Percentiles rank a stretch among this genome's conserved stretches.
These are phyloP conservation scores for Helobdella robusta DNA, from an alignment of 2,888 invertebrate species.

Conservation along the genomic window DNA sequence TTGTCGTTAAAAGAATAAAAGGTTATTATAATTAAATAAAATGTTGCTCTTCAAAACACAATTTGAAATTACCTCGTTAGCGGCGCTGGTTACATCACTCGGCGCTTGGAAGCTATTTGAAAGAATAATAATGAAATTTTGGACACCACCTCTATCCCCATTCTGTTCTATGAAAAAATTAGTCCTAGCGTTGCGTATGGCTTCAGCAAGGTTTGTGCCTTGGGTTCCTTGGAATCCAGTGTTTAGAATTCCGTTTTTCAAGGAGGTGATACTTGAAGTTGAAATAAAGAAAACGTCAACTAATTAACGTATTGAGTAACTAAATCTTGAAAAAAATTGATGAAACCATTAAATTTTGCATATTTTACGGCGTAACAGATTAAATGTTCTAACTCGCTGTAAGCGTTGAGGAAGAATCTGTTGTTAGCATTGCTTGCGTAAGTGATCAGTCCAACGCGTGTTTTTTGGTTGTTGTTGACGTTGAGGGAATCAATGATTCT, in stretches of 20 bases:
- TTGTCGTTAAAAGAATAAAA: neutral
- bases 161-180: constrained; percentile 8
- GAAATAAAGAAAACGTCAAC: neutral
- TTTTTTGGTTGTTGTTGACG: neutral
- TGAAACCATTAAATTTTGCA: no score
- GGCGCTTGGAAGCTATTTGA: constrained; percentile 16
- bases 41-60: no score
- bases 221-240: neutral
- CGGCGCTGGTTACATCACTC: neutral
- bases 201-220: constrained; percentile 3
- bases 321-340: neutral
- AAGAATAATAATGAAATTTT: constrained; percentile 23
- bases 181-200: neutral
- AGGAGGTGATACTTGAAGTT: no score
- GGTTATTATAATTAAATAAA: neutral
- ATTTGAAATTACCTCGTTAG: constrained; percentile 8
- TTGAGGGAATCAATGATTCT: constrained; percentile 21
- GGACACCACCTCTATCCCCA: constrained; percentile 23
- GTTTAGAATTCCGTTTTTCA: neutral
- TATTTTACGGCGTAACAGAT: no score
- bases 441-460: constrained; percentile 17
- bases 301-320: neutral
- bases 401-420: constrained; percentile 16
- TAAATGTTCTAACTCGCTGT: constrained; percentile 5
- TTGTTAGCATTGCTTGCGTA: constrained; percentile 3